Evolutionary conservation across 2,113 vertebrate species (phyloP).

Genomic region (Scortum barcoo): DNA sequence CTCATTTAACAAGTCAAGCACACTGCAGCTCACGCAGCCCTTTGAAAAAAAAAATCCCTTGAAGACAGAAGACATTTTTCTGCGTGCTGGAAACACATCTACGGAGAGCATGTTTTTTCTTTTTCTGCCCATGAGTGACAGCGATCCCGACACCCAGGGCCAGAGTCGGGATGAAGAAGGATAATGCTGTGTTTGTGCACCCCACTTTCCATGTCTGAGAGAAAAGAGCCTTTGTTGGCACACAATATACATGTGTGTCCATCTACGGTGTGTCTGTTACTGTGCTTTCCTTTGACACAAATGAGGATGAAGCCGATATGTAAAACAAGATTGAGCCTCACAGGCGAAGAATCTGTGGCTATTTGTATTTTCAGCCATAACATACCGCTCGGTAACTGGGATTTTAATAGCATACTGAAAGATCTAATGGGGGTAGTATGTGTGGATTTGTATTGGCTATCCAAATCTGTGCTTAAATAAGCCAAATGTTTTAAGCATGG

Average conservation of each 20-base stretch:
- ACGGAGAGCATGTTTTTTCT: constrained; percentile 23
- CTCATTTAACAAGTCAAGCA: constrained; percentile 85
- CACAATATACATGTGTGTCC: constrained; percentile 51
- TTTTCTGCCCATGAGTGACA: constrained; percentile 63
- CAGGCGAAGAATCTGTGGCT: constrained; percentile 29
- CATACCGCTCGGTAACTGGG: neutral
- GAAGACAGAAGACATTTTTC: constrained; percentile 75
- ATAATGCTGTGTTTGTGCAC: constrained; percentile 71
- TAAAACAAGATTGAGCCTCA: constrained; percentile 53
- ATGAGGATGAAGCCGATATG: constrained; percentile 63
- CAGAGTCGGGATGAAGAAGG: constrained; percentile 57
- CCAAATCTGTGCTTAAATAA: constrained; percentile 66
- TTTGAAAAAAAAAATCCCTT: constrained; percentile 76
- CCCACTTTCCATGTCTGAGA: constrained; percentile 42
- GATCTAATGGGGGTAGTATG: constrained; percentile 33
- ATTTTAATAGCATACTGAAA: constrained; percentile 45
- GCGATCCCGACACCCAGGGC: constrained; percentile 63
- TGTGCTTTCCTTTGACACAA: constrained; percentile 64
- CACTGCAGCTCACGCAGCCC: constrained; percentile 73
- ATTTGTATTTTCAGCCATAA: constrained; percentile 57
- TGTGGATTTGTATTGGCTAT: constrained; percentile 55
- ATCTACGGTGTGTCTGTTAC: constrained; percentile 40
- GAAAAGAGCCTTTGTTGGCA: constrained; percentile 60
- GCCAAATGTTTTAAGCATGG: constrained; percentile 59
- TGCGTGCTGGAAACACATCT: constrained; percentile 54